A percentile compares a stretch with the other conserved stretches of the same genome.
These are phyloP conservation scores for Corythornis cristatus DNA, from an alignment of 2,113 vertebrate genomes.

Conservation along the genomic window DNA sequence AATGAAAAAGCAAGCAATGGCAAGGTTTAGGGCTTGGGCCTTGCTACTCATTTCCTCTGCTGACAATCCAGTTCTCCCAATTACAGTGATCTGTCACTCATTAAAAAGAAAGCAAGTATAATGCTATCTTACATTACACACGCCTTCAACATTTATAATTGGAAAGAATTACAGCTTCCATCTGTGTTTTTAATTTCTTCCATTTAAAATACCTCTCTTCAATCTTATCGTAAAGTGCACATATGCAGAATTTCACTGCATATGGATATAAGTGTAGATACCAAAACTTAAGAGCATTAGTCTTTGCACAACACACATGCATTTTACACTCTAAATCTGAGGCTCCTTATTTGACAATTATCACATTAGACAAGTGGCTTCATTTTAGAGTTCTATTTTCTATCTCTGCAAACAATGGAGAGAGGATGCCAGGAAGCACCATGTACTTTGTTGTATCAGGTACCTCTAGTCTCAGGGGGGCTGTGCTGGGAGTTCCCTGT, in stretches of 20 bases:
- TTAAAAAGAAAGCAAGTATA: conserved; percentile 52
- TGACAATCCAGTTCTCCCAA: background rate
- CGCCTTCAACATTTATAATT: conserved; percentile 47
- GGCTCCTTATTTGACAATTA: background rate
- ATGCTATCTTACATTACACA: conserved; percentile 39
- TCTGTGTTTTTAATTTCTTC: conserved; percentile 68
- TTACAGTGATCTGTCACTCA: conserved; percentile 58
- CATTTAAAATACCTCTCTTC: conserved; percentile 56
- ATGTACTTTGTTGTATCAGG: background rate
- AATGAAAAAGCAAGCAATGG: background rate
- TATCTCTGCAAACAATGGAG: background rate
- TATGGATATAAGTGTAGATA: conserved; percentile 3
- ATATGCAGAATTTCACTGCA: conserved; percentile 37
- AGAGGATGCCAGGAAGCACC: background rate
- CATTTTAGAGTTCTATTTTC: background rate
- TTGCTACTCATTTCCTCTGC: background rate
- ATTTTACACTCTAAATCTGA: background rate
- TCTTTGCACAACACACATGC: background rate
- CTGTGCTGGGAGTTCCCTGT: background rate
- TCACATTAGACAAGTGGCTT: background rate
- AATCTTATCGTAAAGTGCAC: conserved; percentile 22
- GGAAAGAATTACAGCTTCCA: conserved; percentile 68
- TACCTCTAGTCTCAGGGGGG: background rate
- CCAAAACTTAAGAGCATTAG: background rate
- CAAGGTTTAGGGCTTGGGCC: background rate